Conservation (phyloP, 2,888 invertebrate genomes). For the Nysson spinosus region DNA sequence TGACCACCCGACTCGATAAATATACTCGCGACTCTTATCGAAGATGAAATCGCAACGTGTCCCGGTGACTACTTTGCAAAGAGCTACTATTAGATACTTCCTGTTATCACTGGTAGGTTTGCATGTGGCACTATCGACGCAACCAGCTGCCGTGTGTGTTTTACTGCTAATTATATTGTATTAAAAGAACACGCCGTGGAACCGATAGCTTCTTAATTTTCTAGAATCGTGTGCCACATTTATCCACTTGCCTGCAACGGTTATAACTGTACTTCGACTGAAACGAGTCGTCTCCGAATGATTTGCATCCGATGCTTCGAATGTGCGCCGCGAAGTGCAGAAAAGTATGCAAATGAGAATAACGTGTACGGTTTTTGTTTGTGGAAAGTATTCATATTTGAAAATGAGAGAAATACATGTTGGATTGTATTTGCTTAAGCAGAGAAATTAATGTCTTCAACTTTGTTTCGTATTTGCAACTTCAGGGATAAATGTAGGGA, state of each 20-base stretch:
- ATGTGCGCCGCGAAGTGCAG: too few species aligned
- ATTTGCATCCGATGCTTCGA: slow-evolving; percentile 7
- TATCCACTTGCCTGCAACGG: slow-evolving; percentile 14
- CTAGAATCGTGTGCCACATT: slow-evolving; percentile 12
- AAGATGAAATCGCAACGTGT: too few species aligned
- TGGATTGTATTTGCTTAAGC: too few species aligned
- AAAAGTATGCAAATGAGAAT: too few species aligned
- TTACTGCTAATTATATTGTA: slow-evolving; percentile 24
- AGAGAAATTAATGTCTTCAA: too few species aligned
- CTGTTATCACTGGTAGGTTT: slow-evolving; percentile 18
- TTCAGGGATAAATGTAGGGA: too few species aligned
- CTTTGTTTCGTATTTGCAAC: too few species aligned
- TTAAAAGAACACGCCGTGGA: not conserved
- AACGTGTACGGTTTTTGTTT: too few species aligned
- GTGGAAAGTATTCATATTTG: too few species aligned
- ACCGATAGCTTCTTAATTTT: slow-evolving; percentile 20
- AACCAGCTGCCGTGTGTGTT: not conserved
- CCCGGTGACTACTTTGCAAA: slow-evolving; percentile 12
- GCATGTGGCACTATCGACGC: not conserved
- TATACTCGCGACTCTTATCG: not conserved
- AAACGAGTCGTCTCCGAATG: not conserved
- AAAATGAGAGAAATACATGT: too few species aligned
- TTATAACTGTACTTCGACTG: slow-evolving; percentile 33
- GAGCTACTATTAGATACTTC: slow-evolving; percentile 9
- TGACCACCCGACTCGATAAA: not conserved